Base-by-base conservation (phyloP, 2,888 invertebrate species). In the Choristoneura rosaceana region DNA sequence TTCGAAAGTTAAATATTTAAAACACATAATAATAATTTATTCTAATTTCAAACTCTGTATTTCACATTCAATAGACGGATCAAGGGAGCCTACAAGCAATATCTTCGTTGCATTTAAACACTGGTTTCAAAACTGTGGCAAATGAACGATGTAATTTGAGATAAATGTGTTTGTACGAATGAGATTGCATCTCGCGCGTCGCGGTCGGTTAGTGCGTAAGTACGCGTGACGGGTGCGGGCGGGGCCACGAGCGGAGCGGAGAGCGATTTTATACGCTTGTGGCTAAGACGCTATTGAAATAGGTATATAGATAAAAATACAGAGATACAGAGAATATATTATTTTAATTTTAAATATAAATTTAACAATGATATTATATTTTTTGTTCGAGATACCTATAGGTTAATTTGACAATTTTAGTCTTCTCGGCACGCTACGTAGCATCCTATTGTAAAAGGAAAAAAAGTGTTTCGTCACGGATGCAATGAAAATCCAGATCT, bases 181-280 rank as follows among this genome's bases (percentile, higher is more conserved):
- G 69, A 59, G 66, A 71, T 71, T 67, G 52, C 61, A 71, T 71
- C 55, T 62, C 68, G 69, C 74, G 69, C 74, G 14, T 47, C 68
- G 79, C 75, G 83, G 76, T 77, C 76, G 70, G 77, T 77, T 80
- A 76, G 73, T 55, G 74, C 71, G 75, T 75, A 80, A 82, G 58
- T 78, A 79, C 69, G 84, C 82, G 79, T 84, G 79, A 77, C 77
- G 59, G 41, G 2, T 7, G 43, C 45, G 62, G 62, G 45, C 60
- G 34, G 15, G 17, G 68, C 17, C 69, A 78, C 68, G 60, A 74
- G 75, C 76, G 78, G 69, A 78, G 79, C 79, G 78, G 52, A 1
- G 10, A 65, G 73, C 73, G 70, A 60, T 61, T 55, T 34, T 58
- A 34, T 60, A 25, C 17, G 17, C 8, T 9, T 8, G 50, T 52